Evolutionary conservation across 1,140 invertebrate species (phyloP).

Genomic region (Aporrectodea caliginosa): DNA sequence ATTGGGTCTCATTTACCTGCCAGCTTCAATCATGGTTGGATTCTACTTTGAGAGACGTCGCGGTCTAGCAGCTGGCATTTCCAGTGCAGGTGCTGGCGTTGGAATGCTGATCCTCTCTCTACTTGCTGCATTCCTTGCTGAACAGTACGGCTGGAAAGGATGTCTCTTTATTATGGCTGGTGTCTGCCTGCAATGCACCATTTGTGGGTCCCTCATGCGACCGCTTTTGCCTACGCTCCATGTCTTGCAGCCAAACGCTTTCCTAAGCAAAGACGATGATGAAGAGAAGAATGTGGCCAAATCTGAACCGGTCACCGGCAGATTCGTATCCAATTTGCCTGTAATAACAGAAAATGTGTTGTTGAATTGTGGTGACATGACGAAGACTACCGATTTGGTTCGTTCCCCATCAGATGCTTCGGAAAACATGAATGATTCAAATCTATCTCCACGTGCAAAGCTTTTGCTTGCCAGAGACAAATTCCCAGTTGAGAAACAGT

Average conservation of each 20-base stretch:
- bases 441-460: not conserved
- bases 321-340: not conserved
- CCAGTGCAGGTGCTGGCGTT: slow-evolving; percentile 87
- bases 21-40: slow-evolving; percentile 58
- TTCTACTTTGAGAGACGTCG: slow-evolving; percentile 88
- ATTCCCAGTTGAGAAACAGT: not conserved
- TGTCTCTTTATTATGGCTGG: slow-evolving; percentile 82
- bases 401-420: not conserved
- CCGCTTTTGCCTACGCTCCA: slow-evolving; percentile 8
- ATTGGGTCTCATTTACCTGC: slow-evolving; percentile 29
- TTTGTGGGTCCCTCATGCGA: slow-evolving; percentile 26
- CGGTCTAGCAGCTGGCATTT: slow-evolving; percentile 82
- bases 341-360: not conserved
- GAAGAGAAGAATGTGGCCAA: not conserved
- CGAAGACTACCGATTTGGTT: not conserved
- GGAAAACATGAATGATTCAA: not conserved
- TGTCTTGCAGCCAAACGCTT: not conserved
- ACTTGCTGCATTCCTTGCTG: slow-evolving; percentile 65
- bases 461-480: no score
- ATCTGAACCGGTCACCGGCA: not conserved
- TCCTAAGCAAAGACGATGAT: not conserved
- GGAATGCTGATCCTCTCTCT: slow-evolving; percentile 69
- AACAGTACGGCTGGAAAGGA: slow-evolving; percentile 67
- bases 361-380: not conserved
- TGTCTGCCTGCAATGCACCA: slow-evolving; percentile 65